Base-by-base conservation (phyloP, 1,140 invertebrate species). In the Lordiphosa stackelbergi region DNA sequence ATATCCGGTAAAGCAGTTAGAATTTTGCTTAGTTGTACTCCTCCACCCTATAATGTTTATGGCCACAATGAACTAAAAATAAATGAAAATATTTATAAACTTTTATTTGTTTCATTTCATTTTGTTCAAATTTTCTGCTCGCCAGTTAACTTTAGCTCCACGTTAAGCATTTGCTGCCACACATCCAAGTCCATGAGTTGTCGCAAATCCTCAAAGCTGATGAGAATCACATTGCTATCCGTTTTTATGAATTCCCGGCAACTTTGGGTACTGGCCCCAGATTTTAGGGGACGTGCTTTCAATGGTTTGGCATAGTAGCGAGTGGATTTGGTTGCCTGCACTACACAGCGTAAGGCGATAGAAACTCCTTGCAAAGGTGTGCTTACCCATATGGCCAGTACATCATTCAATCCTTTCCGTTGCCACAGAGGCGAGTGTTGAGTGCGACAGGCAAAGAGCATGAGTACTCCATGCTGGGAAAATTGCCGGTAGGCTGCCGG, bases 381-480 rank as follows among this genome's bases (percentile, higher is more conserved):
- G 9, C 52, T 19, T 2, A 55, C 68, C 73, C 73, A 77, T 12
- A 77, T 40, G 11, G 41, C 73, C 24, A 77, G n/a, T 3, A 73
- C 73, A 24, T 77, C 73, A 24, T n/a, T 36, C 34, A 28, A 24
- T 24, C 56, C 53, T 2, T 53, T 56, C 9, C 54, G 53, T 8
- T 78, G 55, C 73, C 68, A 78, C 16, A 78, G 46, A 28, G 69
- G 22, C 0, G 63, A 45, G 22, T 77, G 69, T 2, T 41, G 40
- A 9, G 73, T 78, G 13, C 58, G 73, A 16, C 73, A 73, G 16
- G 68, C 73, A 22, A 77, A 78, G 3, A 78, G 54, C 48, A 77
- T 42, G 0, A 77, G 38, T 0, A 59, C 41, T 2, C 47, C 53
- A 10, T 77, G 73, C 41, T 72, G 64, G 2, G 73, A 78, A 22